Evolutionary conservation across 2,888 invertebrate species (phyloP).

Genomic region (Stenurella melanura): DNA sequence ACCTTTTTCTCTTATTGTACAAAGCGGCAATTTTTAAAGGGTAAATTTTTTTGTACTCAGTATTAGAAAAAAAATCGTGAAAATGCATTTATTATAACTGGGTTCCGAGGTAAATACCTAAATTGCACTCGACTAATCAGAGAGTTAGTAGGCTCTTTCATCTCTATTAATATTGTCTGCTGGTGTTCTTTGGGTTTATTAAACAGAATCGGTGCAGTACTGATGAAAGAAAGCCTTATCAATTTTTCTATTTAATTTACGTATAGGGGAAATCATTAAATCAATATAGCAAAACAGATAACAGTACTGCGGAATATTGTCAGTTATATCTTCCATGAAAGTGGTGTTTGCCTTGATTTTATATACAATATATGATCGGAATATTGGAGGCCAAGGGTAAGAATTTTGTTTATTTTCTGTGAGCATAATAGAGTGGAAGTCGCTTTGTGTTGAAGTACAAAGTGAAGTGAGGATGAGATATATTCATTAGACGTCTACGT

Average conservation of each 20-base stretch:
- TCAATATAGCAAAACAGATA: constrained; percentile 24
- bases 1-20: too few relatives aligned
- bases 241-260: constrained; percentile 33
- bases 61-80: too few relatives aligned
- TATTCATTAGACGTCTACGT: not conserved
- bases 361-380: not conserved
- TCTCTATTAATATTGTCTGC: not conserved
- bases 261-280: constrained; percentile 32
- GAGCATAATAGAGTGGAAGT: constrained; percentile 3
- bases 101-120: too few relatives aligned
- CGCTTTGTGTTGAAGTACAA: not conserved
- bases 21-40: too few relatives aligned
- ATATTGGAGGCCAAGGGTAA: not conserved
- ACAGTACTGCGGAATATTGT: not conserved
- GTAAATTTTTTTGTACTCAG: too few relatives aligned
- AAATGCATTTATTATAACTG: too few relatives aligned
- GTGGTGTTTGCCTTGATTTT: not conserved
- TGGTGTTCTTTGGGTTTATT: not conserved
- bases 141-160: too few relatives aligned
- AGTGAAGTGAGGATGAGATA: not conserved
- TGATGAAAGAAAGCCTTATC: constrained; percentile 38
- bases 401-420: constrained; percentile 3
- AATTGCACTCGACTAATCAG: too few relatives aligned
- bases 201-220: constrained; percentile 14
- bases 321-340: not conserved